Base-by-base conservation (phyloP, 2,888 invertebrate genomes). In the Chaetoderma sp. region DNA sequence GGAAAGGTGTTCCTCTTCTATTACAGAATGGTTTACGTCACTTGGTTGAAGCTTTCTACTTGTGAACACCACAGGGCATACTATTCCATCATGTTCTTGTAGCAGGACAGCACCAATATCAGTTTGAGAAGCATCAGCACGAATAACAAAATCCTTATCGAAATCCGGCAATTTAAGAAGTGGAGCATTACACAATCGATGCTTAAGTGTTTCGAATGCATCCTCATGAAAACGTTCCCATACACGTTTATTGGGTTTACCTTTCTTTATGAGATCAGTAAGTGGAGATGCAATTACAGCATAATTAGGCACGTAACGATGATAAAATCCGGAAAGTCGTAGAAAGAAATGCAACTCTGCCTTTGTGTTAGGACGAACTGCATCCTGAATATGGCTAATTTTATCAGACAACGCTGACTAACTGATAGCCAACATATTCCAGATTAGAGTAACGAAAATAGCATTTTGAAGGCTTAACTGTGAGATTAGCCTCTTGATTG, bases 1-100 rank as follows among this genome's bases (percentile, higher is more conserved):
- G 8, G 67, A 69, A n/a, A 75, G 45, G 63, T 71, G 71, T 36
- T 72, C 71, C 28, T 61, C 67, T 50, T 73, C 74, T 13, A 75
- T 70, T 6, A 62, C 63, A 2, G 74, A 63, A 45, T 71, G 72
- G n/a, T 47, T 64, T 10, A 21, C 47, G 39, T 74, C 76, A 18
- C 60, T 52, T 2, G 39, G n/a, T 18, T 56, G 30, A 23, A 76
- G 39, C 54, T 73, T 76, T 36, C 55, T 56, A 45, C 74, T 74
- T n/a, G 66, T 70, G 45, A 64, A 75, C 8, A 65, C 63, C 4
- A 75, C 68, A 23, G 73, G 71, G 16, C 58, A 52, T 32, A 49
- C 30, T 23, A 47, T 23, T 4, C 60, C 72, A 49, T 67, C 64
- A 25, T 65, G 58, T n/a, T 69, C 64, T 54, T 74, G 72, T 39